These are phyloP conservation scores for Hydrozoanthus tunicans DNA, from an alignment of 64 coral and sea anemone genomes.

Conservation along the genomic window DNA sequence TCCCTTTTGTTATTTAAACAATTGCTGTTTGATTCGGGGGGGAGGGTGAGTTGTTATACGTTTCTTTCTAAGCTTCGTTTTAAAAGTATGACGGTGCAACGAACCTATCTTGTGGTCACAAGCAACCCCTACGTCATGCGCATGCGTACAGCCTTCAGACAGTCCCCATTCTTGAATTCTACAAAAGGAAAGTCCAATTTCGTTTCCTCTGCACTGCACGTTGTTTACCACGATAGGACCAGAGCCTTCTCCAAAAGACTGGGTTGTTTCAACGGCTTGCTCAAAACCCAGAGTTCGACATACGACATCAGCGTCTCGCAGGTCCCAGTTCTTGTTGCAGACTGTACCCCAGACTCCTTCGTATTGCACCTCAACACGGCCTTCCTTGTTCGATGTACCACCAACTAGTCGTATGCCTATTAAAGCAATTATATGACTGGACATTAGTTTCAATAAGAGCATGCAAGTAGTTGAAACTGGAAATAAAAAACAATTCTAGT, in stretches of 20 bases:
- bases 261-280: neutral
- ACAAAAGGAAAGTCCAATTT: conserved; percentile 33
- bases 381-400: conserved; percentile 8
- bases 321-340: conserved; percentile 22
- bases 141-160: conserved; percentile 17
- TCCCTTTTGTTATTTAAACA: too few species aligned
- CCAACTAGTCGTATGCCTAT: neutral
- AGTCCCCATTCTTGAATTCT: conserved; percentile 25
- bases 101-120: conserved; percentile 11
- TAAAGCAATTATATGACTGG: neutral
- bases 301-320: conserved; percentile 12
- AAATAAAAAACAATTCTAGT: too few species aligned
- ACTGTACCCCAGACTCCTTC: conserved; percentile 35
- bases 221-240: conserved; percentile 17
- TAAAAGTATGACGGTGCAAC: neutral
- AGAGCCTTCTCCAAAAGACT: conserved; percentile 21
- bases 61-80: too few species aligned
- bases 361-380: conserved; percentile 17
- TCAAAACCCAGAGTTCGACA: conserved; percentile 22
- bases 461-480: too few species aligned
- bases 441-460: neutral
- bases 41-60: too few species aligned
- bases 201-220: conserved; percentile 22
- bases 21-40: too few species aligned
- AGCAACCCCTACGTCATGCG: conserved; percentile 23